These are phyloP conservation scores for Scleropages formosus DNA, from an alignment of 2,797 vertebrate species.

Conservation along the genomic window DNA sequence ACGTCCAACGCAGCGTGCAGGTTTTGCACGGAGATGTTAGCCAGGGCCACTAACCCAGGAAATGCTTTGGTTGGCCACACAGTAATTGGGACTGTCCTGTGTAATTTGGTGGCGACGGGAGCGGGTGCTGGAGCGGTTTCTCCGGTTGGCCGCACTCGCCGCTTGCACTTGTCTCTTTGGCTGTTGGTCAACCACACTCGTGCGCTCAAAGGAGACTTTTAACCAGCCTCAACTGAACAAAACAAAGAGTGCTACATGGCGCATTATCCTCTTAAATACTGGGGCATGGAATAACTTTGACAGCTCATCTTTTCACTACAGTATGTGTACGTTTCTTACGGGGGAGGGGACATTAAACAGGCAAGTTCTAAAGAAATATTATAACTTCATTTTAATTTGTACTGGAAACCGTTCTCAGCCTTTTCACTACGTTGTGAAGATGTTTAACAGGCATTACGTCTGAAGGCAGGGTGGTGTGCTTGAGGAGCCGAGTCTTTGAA, in stretches of 20 bases:
- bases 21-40: neutral
- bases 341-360: neutral
- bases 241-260: constrained; percentile 6
- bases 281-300: constrained; percentile 13
- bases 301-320: neutral
- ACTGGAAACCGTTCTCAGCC: neutral
- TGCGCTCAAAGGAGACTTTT: constrained; percentile 43
- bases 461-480: neutral
- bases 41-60: constrained; percentile 67
- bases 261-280: neutral
- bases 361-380: constrained; percentile 12
- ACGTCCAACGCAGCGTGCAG: neutral
- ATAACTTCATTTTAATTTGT: constrained; percentile 13
- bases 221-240: neutral
- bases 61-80: constrained; percentile 81
- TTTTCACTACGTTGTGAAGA: constrained; percentile 11
- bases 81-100: constrained; percentile 80
- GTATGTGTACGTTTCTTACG: neutral
- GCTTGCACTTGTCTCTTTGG: constrained; percentile 74
- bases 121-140: constrained; percentile 60
- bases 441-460: constrained; percentile 8
- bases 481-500: neutral
- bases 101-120: constrained; percentile 71
- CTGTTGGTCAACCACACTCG: constrained; percentile 67
- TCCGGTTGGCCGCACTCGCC: constrained; percentile 50